Evolutionary conservation across 92 coral and sea anemone species (phyloP).

Genomic region (Metridium senile): DNA sequence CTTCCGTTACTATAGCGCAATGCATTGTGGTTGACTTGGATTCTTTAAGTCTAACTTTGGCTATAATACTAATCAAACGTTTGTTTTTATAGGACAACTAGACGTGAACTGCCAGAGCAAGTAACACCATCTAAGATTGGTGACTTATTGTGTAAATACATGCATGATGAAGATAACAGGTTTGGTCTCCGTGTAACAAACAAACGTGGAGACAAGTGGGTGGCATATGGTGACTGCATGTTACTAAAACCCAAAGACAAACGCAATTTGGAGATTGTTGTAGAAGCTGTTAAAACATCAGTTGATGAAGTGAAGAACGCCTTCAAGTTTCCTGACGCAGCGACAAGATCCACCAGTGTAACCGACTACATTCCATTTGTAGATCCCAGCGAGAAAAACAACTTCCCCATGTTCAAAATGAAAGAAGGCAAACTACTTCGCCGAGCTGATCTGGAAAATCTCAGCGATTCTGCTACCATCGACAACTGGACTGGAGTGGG

Average conservation of each 20-base stretch:
- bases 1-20: too few relatives aligned
- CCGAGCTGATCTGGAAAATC: conserved; percentile 48
- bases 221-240: conserved; percentile 78
- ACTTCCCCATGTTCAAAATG: conserved; percentile 64
- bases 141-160: conserved; percentile 58
- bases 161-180: conserved; percentile 85
- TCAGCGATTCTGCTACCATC: conserved; percentile 48
- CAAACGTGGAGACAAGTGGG: conserved; percentile 66
- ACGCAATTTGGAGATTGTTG: conserved; percentile 27
- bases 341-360: conserved; percentile 11
- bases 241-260: conserved; percentile 37
- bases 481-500: conserved; percentile 43
- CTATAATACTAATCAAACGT: neutral
- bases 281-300: conserved; percentile 54
- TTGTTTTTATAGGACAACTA: conserved; percentile 49
- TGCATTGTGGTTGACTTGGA: too few relatives aligned
- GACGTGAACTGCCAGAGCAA: conserved; percentile 43
- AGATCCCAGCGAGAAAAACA: conserved; percentile 53
- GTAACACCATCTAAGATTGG: conserved; percentile 39
- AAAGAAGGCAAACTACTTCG: conserved; percentile 52
- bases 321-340: conserved; percentile 24
- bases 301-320: conserved; percentile 59
- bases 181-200: conserved; percentile 74
- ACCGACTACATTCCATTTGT: conserved; percentile 61
- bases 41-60: neutral